Evolutionary conservation across 2,113 vertebrate genomes (phyloP), one percentile per base, ranked within the genome.

Genomic region (Syngnathus typhle): DNA sequence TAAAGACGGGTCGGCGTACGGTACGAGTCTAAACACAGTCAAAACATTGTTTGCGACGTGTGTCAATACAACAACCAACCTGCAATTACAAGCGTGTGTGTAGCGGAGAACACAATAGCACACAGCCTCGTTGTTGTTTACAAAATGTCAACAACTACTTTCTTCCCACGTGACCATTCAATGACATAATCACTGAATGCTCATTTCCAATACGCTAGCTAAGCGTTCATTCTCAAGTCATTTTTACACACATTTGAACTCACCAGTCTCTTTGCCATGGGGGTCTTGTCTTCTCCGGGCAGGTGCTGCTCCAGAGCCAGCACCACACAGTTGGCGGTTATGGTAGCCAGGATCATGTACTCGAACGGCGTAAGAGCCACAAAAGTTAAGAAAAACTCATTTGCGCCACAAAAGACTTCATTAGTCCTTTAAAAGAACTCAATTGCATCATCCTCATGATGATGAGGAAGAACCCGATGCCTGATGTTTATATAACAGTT

Each of bases 301-400:
- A 99, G 94, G 74, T 99, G 96, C 84, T 99, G 96, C 84, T 98
- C 96, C 79, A 99, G 84, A 23, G 96, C 95, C 88, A 98, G 85
- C 73, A 99, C 96, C 0, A 99, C 95, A 85, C 96, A 99, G 90
- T 99, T 99, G 82, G 96, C 96, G 38, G 98, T 99, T 87, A 99
- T 99, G 81, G 95, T 99, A 49, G 96, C 94, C 90, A 99, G 90
- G 86, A 98, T 99, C 96, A 98, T 98, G 89, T 98, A 99, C 88
- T 99, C 96, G 11, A 99, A 99, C 0, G 96, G 96, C 91, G 96
- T 99, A 86, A 82, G 76, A 76, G 55, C 76, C 41, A 0, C 21
- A 9, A 36, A 56, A 68, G 92, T 97, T 92, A 98, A 96, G 94
- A 93, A 90, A 75, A 52, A 5, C 64, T 5, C 47, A 46, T 46